These are phyloP conservation scores for Larimichthys polyactis DNA, from an alignment of 2,113 vertebrate genomes.

Conservation along the genomic window DNA sequence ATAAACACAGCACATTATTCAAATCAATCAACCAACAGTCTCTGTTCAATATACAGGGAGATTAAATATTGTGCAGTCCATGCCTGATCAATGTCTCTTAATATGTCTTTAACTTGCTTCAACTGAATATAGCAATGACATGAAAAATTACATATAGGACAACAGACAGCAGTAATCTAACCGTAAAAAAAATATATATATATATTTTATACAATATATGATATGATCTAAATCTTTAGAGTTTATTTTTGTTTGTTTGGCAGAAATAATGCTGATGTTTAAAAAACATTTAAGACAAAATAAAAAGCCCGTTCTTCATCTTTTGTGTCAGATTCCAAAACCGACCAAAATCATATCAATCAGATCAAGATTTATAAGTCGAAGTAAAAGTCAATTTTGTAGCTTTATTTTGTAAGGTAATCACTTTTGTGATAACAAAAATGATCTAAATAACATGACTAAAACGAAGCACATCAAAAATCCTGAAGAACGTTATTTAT, in stretches of 20 bases:
- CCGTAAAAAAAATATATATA: neutral
- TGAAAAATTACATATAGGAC: neutral
- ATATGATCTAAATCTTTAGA: neutral
- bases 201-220: neutral
- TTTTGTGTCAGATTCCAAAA: neutral
- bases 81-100: conserved; percentile 45
- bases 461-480: neutral
- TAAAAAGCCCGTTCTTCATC: neutral
- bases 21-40: neutral
- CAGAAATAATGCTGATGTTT: neutral
- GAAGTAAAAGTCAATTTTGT: neutral
- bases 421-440: neutral
- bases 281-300: neutral
- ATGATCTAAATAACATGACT: neutral
- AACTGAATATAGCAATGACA: neutral
- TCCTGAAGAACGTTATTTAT: neutral
- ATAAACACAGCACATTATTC: neutral
- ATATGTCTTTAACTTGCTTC: neutral
- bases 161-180: neutral
- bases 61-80: conserved; percentile 53
- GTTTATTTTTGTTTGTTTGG: neutral
- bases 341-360: neutral
- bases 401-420: neutral
- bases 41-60: neutral
- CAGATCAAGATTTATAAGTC: neutral